These are phyloP conservation scores for Drosophila acutilabella DNA, from an alignment of 2,888 invertebrate species.

Conservation along the genomic window DNA sequence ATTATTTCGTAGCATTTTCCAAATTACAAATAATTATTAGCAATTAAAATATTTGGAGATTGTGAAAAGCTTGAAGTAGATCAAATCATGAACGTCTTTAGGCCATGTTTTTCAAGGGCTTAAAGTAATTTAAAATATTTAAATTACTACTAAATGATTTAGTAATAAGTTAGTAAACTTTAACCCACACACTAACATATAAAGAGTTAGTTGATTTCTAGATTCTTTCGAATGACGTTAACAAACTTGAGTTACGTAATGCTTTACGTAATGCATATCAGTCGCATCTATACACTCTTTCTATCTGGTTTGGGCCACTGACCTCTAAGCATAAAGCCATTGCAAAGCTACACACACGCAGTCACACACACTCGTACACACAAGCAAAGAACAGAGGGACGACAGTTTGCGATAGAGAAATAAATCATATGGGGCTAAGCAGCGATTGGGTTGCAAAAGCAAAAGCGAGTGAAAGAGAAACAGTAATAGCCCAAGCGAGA, in stretches of 20 bases:
- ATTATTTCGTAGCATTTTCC: too few species aligned
- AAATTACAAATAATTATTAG: too few species aligned
- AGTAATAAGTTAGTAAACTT: neutral
- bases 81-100: too few species aligned
- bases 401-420: constrained; percentile 36
- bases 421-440: constrained; percentile 35
- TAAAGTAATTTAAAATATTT: too few species aligned
- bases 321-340: constrained; percentile 23
- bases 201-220: neutral
- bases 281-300: constrained; percentile 5
- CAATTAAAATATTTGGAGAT: too few species aligned
- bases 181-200: too few species aligned
- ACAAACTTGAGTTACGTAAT: constrained; percentile 3
- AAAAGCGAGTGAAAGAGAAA: neutral
- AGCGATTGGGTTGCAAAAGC: neutral
- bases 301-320: constrained; percentile 45
- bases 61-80: too few species aligned
- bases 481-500: neutral
- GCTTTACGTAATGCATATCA: constrained; percentile 8
- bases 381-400: constrained; percentile 9
- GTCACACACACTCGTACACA: neutral
- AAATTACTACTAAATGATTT: too few species aligned
- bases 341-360: neutral
- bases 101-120: too few species aligned
- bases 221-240: neutral